Evolutionary conservation across 2,113 vertebrate genomes (phyloP).

Genomic region (Centropristis striata): DNA sequence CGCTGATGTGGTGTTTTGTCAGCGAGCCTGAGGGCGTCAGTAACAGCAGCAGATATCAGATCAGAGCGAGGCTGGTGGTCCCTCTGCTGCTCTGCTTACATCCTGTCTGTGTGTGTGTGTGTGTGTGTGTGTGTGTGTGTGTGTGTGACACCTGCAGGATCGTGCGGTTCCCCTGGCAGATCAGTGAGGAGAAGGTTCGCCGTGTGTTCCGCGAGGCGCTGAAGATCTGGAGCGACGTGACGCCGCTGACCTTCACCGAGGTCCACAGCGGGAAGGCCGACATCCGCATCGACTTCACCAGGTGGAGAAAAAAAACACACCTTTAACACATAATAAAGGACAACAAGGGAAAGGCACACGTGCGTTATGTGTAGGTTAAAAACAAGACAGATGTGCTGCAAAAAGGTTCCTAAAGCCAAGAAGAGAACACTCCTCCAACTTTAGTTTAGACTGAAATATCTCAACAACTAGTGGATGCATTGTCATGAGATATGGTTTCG

Average conservation of each 20-base stretch:
- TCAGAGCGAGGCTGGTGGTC: slow-evolving; percentile 66
- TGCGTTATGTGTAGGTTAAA: too few relatives aligned
- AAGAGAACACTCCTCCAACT: too few relatives aligned
- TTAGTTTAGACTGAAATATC: background rate
- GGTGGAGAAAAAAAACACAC: slow-evolving; percentile 60
- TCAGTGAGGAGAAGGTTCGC: slow-evolving; percentile 88
- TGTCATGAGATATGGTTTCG: too few relatives aligned
- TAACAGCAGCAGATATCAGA: slow-evolving; percentile 52
- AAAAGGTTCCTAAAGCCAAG: too few relatives aligned
- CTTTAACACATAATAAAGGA: background rate
- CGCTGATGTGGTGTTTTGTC: slow-evolving; percentile 17
- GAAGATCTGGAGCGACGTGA: slow-evolving; percentile 93
- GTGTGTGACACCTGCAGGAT: slow-evolving; percentile 72
- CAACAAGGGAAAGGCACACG: too few relatives aligned
- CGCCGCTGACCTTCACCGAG: slow-evolving; percentile 93
- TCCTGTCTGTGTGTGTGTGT: slow-evolving; percentile 19
- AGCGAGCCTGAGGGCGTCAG: slow-evolving; percentile 32
- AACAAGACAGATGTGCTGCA: too few relatives aligned
- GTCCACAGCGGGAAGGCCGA: slow-evolving; percentile 89
- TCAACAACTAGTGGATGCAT: too few relatives aligned
- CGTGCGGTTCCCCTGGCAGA: slow-evolving; percentile 89
- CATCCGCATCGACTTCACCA: slow-evolving; percentile 90
- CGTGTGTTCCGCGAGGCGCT: slow-evolving; percentile 90
- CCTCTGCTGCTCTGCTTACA: slow-evolving; percentile 18
- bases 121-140: slow-evolving; percentile 10